These are phyloP conservation scores for Grapholita molesta DNA, from an alignment of 1,140 invertebrate species.

Conservation along the genomic window DNA sequence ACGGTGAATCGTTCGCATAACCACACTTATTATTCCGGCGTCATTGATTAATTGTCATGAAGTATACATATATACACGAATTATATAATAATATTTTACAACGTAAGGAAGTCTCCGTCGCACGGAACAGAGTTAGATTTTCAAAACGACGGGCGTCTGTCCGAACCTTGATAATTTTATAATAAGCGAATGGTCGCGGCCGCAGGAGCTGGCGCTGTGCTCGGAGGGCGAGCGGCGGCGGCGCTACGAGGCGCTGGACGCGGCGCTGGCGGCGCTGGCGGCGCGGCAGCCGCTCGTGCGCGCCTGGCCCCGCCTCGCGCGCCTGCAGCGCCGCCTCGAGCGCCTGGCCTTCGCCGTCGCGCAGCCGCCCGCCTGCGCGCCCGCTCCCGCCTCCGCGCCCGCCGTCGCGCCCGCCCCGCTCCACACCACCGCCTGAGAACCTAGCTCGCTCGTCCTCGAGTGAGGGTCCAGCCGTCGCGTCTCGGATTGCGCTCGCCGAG, in stretches of 20 bases:
- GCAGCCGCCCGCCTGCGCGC: conserved; percentile 21
- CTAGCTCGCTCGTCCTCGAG: neutral
- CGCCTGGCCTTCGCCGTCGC: conserved; percentile 46
- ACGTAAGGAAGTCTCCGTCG: no score
- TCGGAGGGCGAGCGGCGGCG: conserved; percentile 44
- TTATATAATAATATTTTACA: no score
- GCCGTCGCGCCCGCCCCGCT: conserved; percentile 19
- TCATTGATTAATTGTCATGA: no score
- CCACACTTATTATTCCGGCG: no score
- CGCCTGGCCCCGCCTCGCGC: conserved; percentile 38
- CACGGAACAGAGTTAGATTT: no score
- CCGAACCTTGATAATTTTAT: no score
- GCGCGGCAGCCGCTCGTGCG: conserved; percentile 10
- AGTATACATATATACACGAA: no score
- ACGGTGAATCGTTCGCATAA: no score
- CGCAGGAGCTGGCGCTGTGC: conserved; percentile 49
- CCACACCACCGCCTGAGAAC: conserved; percentile 16
- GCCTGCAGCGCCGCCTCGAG: conserved; percentile 36
- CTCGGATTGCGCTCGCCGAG: no score
- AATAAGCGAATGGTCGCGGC: no score
- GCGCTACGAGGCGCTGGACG: conserved; percentile 48
- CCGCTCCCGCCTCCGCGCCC: neutral
- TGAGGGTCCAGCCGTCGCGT: no score
- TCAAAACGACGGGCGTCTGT: no score
- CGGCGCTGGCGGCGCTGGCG: conserved; percentile 15